Percentiles rank a stretch among this genome's conserved stretches.
Evolutionary conservation across 2,888 invertebrate species (phyloP).

Genomic region (Parasteatoda lunata): DNA sequence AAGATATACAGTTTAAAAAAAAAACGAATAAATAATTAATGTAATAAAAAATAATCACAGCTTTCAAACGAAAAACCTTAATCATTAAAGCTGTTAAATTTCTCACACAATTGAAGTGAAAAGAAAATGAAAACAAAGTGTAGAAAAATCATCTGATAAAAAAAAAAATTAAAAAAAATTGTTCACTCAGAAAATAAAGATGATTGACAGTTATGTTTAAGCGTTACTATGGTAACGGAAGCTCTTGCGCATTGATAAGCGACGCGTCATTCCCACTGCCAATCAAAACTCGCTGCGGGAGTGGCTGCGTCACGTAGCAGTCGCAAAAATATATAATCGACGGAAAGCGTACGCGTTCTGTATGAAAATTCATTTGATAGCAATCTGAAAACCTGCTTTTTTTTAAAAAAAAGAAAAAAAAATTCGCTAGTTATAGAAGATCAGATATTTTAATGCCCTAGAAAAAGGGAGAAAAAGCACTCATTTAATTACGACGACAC

Average conservation of each 20-base stretch:
- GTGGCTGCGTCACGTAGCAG: conserved; percentile 59
- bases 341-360: conserved; percentile 41
- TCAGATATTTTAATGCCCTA: background rate
- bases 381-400: conserved; percentile 1
- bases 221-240: conserved; percentile 60
- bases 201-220: conserved; percentile 65
- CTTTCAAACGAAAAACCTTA: conserved; percentile 18
- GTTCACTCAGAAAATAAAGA: conserved; percentile 17
- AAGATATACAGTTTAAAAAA: background rate
- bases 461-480: background rate
- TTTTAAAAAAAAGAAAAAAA: background rate
- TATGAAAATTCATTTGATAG: conserved; percentile 51
- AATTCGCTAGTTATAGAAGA: background rate
- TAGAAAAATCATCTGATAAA: background rate
- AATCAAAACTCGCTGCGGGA: conserved; percentile 48
- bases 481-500: conserved; percentile 5
- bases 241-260: conserved; percentile 67
- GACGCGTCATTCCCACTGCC: conserved; percentile 57
- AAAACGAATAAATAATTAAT: background rate
- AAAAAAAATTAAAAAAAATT: too few species aligned
- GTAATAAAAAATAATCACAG: background rate
- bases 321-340: conserved; percentile 46
- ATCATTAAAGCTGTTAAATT: conserved; percentile 58
- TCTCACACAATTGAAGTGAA: conserved; percentile 46
- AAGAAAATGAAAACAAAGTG: conserved; percentile 5